Evolutionary conservation across 2,113 vertebrate genomes (phyloP).

Genomic region (Equus przewalskii): DNA sequence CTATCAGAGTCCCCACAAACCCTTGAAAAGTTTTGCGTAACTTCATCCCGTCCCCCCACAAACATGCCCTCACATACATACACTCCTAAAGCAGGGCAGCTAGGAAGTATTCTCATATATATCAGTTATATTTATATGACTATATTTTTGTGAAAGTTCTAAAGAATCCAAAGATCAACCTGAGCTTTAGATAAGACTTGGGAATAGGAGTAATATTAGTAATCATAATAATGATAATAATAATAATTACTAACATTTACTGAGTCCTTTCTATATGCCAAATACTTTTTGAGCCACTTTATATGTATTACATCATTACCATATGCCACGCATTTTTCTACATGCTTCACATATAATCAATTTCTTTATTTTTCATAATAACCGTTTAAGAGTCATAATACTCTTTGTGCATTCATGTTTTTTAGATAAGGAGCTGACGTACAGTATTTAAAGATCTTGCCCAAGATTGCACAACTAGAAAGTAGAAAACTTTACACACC

Average conservation of each 20-base stretch:
- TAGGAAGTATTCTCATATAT: neutral
- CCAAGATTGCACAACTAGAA: neutral
- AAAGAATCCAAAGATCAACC: constrained; percentile 4
- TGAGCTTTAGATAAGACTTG: neutral
- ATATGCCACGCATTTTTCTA: constrained; percentile 19
- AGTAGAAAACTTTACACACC: constrained; percentile 3
- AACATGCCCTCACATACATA: neutral
- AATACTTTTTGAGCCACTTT: neutral
- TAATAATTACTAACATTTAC: neutral
- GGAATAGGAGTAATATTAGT: neutral
- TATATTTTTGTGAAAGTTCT: constrained; percentile 46
- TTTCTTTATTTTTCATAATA: constrained; percentile 24
- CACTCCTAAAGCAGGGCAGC: neutral
- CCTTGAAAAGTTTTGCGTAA: neutral
- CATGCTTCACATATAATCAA: constrained; percentile 13
- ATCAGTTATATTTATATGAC: neutral
- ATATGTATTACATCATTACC: constrained; percentile 13
- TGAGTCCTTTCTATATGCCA: constrained; percentile 3
- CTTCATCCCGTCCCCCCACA: neutral
- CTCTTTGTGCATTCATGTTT: neutral
- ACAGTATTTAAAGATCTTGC: neutral
- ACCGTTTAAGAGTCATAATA: neutral
- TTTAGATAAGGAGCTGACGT: neutral
- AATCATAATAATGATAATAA: neutral
- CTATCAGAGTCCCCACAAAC: neutral